Base-by-base conservation (phyloP, 2,113 vertebrate species). In the Gallinago paraguaiae region DNA sequence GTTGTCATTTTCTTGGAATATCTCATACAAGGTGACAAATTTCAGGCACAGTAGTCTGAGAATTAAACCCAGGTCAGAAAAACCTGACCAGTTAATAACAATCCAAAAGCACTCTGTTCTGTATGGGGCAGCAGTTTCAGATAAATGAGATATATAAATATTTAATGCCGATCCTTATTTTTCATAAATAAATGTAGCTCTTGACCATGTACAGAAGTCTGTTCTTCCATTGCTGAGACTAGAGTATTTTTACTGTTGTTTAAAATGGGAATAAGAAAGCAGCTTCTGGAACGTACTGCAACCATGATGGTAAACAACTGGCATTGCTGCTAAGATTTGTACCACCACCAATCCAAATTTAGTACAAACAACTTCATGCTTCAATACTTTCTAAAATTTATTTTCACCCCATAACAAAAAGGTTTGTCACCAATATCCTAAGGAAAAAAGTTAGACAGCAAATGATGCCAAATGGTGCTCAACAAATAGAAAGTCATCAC, bases 41-140 rank as follows among this genome's bases (percentile, higher is more conserved):
- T 84, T 92, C 48, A 86, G 89, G 78, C 53, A 89, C 33, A 87
- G 84, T 20, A 69, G 53, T 25, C 41, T 64, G 54, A 92, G 67
- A 92, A 90, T 65, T 85, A 79, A 91, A 91, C n/a, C 16, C 61
- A 69, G 81, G 53, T 85, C 94, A 93, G 54, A 79, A 94, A 95
- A 96, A 90, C 13, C 37, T 80, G 63, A 65, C n/a, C 70, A 53
- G 45, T 65, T 94, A 84, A 85, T 30, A 90, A 70, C 24, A 89
- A 87, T 10, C 45, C 39, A 75, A 79, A 74, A 87, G 70, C 30
- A 61, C 28, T 41, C 33, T 86, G n/a, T 35, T 81, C 65, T 51
- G 74, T 48, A 56, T 67, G 35, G 60, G 53, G 23, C 9, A 37
- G 72, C 43, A 92, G 33, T 50, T 94, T 92, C 35, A 65, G 57